Base-by-base conservation (phyloP, 2,797 vertebrate genomes). In the Chelidonichthys spinosus region DNA sequence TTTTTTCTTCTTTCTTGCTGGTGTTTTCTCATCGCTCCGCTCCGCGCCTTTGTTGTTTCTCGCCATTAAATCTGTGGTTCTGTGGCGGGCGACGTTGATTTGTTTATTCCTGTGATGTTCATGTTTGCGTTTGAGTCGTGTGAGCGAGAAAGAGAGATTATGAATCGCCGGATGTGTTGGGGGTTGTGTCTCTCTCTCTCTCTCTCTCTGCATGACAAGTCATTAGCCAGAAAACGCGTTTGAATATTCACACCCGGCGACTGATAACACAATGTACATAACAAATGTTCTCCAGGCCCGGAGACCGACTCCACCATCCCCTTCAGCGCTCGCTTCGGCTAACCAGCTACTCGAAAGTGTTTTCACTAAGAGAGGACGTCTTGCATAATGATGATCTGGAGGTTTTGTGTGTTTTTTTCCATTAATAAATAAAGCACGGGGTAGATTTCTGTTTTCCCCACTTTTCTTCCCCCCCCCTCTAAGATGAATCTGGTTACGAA, bases 31-130 rank as follows among this genome's bases (percentile, higher is more conserved):
- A 8, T 81, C 33, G 61, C 86, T 76, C 85, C 54, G 74, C 83
- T 84, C 25, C 68, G 79, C 79, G 83, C 84, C 86, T 88, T 84
- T 92, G 83, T 87, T 87, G 69, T 84, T 85, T 86, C 32, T 49
- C 47, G 53, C 85, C 80, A 73, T 76, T 62, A 82, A 89, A 90
- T 85, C 85, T 84, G 79, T 79, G 83, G 85, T 86, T 89, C 82
- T 53, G 62, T 69, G 74, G 84, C 83, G 65, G 25, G 68, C 59
- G 3, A 8, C 13, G 47, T 75, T 77, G 82, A 83, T 90, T 90
- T 88, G 55, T 11, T 79, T 75, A 73, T 14, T 59, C 69, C 64
- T 80, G 85, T 84, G 85, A 80, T 82, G 76, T 50, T 69, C 32
- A 17, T 78, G 32, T 79, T 72, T 74, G 69, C 72, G 78, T 64